phyloP scores from a whole-genome alignment of 2,113 vertebrate genomes.

The Laticauda laticaudata region DNA sequence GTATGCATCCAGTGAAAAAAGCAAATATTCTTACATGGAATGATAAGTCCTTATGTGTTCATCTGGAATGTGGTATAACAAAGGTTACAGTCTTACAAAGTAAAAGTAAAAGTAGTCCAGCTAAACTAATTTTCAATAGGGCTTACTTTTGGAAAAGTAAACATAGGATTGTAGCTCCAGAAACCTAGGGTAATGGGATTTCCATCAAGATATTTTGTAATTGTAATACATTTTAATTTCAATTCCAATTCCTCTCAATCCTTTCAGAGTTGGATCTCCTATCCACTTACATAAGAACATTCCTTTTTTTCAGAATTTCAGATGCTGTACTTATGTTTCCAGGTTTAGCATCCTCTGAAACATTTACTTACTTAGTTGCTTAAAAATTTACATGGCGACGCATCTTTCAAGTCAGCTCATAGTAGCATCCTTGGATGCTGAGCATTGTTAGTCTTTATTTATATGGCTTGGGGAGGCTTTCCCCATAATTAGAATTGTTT shows the following conservation, averaged over 20 bases:
- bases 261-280: neutral
- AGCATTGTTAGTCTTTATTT: neutral
- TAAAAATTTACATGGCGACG: neutral
- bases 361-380: neutral
- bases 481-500: neutral
- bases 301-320: neutral
- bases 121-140: neutral
- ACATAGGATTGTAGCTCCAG: neutral
- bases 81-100: neutral
- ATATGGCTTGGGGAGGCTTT: neutral
- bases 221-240: neutral
- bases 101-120: neutral
- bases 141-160: neutral
- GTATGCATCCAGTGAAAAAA: neutral
- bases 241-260: neutral
- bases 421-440: neutral
- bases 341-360: neutral
- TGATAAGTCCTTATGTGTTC: neutral
- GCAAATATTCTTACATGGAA: neutral
- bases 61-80: neutral
- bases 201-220: neutral
- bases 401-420: neutral
- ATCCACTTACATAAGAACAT: neutral
- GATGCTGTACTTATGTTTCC: neutral
- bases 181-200: neutral